phyloP scores from a whole-genome alignment of 2,113 vertebrate genomes.

The Hippocampus barbouri region DNA sequence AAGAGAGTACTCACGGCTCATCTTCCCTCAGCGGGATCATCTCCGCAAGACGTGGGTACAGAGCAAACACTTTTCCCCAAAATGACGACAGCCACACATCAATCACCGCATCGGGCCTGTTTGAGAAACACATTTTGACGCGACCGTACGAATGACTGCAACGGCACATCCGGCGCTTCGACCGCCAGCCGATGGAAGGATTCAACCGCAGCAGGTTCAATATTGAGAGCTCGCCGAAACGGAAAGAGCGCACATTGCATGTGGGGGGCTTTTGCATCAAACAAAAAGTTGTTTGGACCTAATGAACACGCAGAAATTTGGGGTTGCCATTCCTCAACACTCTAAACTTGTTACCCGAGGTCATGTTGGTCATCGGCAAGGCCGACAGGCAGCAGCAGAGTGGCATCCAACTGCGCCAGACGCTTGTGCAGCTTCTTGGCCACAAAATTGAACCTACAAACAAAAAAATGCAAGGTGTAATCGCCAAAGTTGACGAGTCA shows the following conservation, averaged over 20 bases:
- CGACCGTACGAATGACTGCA: not conserved
- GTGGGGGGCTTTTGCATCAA: too few species aligned
- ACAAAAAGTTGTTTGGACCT: too few species aligned
- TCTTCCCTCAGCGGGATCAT: constrained; percentile 66
- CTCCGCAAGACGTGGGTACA: constrained; percentile 70
- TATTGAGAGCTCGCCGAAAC: too few species aligned
- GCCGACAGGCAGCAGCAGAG: constrained; percentile 73
- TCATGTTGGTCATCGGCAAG: constrained; percentile 94
- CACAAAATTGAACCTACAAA: constrained; percentile 90
- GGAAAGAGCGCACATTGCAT: too few species aligned
- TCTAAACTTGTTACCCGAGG: constrained; percentile 76
- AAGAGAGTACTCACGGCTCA: constrained; percentile 72
- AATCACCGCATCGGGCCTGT: constrained; percentile 83
- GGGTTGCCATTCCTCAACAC: too few species aligned
- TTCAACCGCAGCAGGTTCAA: not conserved
- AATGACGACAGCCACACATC: constrained; percentile 85
- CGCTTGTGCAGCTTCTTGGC: constrained; percentile 93
- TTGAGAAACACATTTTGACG: constrained; percentile 14
- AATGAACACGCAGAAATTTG: too few species aligned
- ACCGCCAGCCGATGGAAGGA: not conserved
- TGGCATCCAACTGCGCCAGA: constrained; percentile 83
- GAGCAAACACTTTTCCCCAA: constrained; percentile 77
- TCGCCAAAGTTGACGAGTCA: not conserved
- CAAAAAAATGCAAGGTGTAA: not conserved
- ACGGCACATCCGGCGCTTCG: not conserved